Base-by-base conservation (phyloP, 1,140 invertebrate species). In the Trichonephila inaurata region DNA sequence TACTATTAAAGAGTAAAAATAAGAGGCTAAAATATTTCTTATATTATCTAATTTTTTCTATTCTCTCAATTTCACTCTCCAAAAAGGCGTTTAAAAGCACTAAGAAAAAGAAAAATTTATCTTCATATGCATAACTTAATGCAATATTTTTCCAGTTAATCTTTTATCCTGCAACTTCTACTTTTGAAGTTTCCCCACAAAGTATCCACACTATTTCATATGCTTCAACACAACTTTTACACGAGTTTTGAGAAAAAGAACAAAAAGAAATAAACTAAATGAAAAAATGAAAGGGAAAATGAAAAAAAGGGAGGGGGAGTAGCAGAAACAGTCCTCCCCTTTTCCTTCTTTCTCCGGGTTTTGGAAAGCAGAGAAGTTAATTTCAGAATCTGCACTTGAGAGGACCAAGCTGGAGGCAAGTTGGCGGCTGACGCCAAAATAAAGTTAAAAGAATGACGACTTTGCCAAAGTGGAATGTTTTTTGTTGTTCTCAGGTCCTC, bases 381-480 rank as follows among this genome's bases (percentile, higher is more conserved):
- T 92, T 92, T 92, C 90, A 60, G 82, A 85, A 85, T 92, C 90
- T 85, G 90, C 62, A 66, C 81, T 60, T 85, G 90, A 92, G 61
- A 83, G 82, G 21, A 33, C 90, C 58, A 61, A 40, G 82, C 89
- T 91, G 28, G 18, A 28, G 90, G 90, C 90, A 66, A 40, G 24
- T 33, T 82, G 51, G 24, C 58, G 60, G 89, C 58, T 82, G 89
- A 81, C 77, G 82, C n/a, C 60, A 51, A 92, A 85, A 92, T 85
- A 66, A 92, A 92, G 90, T 92, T 92, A 92, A 92, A 92, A 92
- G 82, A 92, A 85, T 64, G 90, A 64, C 19, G 90, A 64, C 90
- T 69, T 82, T 40, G 77, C 24, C 19, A 81, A 91, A 91, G 64
- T 66, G 28, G 87, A 58, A 60, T 19, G 40, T 83, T 69, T 92